These are phyloP conservation scores for Erythrocercus mccallii DNA, from an alignment of 2,113 vertebrate genomes.

Conservation along the genomic window DNA sequence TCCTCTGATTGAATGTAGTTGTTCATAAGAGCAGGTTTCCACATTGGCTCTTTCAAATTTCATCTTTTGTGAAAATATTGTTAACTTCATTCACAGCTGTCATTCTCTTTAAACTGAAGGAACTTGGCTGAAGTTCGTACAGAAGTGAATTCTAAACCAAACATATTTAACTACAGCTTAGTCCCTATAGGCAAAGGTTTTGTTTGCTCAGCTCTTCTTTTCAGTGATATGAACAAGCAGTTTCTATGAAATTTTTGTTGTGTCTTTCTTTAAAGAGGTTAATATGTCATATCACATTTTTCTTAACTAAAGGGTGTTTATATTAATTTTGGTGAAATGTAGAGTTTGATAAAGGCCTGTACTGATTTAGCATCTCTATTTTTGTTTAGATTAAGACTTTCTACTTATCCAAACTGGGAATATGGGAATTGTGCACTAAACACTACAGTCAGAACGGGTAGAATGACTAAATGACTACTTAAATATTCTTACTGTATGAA, in stretches of 20 bases:
- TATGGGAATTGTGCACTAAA: not conserved
- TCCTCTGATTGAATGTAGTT: not conserved
- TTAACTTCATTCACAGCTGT: not conserved
- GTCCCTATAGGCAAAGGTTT: not conserved
- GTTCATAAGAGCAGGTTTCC: not conserved
- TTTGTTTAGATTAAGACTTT: not conserved
- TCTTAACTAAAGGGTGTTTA: not conserved
- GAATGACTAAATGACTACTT: not conserved
- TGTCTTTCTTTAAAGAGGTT: not conserved
- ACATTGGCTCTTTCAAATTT: not conserved
- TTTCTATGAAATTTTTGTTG: not conserved
- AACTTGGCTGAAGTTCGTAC: not conserved
- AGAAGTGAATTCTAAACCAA: not conserved
- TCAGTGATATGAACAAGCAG: not conserved
- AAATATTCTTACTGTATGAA: not conserved
- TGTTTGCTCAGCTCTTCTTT: not conserved
- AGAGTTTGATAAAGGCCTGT: not conserved
- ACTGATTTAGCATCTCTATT: not conserved
- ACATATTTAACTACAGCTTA: not conserved
- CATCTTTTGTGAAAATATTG: not conserved
- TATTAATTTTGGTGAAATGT: not conserved
- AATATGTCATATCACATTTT: not conserved
- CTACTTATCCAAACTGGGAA: not conserved
- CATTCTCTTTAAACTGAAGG: not conserved
- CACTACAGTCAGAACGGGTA: not conserved